phyloP scores from a whole-genome alignment of 2,113 vertebrate species.

The Ciconia boyciana region DNA sequence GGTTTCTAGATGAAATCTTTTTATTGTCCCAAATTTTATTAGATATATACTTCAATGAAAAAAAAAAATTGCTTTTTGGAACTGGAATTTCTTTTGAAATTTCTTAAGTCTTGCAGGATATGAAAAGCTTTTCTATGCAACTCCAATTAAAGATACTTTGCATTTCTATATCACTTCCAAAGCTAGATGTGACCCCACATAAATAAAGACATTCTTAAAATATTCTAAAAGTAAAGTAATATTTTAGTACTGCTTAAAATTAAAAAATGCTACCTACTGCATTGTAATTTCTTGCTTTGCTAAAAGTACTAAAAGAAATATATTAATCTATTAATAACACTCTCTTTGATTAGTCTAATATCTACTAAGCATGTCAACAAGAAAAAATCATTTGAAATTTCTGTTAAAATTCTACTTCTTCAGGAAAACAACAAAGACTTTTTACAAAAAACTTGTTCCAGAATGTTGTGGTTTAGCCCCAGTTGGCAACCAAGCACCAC shows the following conservation, averaged over 20 bases:
- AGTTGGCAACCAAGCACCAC: too few species aligned
- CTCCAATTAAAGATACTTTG: not conserved
- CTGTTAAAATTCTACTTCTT: not conserved
- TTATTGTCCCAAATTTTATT: not conserved
- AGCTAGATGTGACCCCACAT: not conserved
- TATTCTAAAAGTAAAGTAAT: not conserved
- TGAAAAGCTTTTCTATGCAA: not conserved
- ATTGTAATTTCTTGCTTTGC: not conserved
- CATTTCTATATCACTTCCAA: not conserved
- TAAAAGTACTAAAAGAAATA: not conserved
- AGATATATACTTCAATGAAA: too few species aligned
- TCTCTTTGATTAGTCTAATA: not conserved
- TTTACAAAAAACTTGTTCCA: not conserved
- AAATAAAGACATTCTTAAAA: not conserved
- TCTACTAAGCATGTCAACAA: not conserved
- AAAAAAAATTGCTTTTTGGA: not conserved
- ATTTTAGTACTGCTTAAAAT: not conserved
- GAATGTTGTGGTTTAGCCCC: too few species aligned
- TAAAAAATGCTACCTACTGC: not conserved
- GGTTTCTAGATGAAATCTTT: not conserved
- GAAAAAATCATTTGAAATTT: not conserved
- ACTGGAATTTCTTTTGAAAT: not conserved
- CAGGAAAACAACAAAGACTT: not conserved
- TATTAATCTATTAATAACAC: not conserved
- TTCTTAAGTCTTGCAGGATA: not conserved